phyloP scores from a whole-genome alignment of 2,113 vertebrate genomes.

The Ailuropoda melanoleuca region DNA sequence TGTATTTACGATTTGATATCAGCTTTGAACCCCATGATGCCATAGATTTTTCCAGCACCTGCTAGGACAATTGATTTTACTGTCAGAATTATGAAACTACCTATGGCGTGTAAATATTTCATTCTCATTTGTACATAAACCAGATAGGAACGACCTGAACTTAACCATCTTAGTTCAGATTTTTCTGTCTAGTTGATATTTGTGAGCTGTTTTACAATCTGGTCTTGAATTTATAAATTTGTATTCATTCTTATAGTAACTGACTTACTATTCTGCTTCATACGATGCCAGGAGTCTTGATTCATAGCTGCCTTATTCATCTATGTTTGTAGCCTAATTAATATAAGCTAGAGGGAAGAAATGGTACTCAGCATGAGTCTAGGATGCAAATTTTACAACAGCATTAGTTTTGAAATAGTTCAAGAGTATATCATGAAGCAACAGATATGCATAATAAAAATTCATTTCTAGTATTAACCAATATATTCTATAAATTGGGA shows the following conservation, averaged over 20 bases:
- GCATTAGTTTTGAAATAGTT: background rate
- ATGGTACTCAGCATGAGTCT: background rate
- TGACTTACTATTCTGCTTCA: background rate
- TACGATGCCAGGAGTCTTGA: background rate
- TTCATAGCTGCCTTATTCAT: background rate
- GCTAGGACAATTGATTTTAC: slow-evolving; percentile 18
- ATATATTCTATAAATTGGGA: background rate
- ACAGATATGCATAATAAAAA: background rate
- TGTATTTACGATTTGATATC: background rate
- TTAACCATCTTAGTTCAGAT: background rate
- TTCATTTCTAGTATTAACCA: background rate
- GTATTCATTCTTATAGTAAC: background rate
- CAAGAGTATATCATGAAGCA: background rate
- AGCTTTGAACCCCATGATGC: background rate
- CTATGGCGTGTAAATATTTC: background rate
- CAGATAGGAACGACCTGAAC: background rate
- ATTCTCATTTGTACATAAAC: background rate
- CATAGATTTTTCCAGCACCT: background rate
- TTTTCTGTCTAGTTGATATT: background rate
- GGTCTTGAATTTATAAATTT: background rate
- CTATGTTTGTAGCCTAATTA: background rate
- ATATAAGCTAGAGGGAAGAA: background rate
- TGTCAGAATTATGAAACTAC: background rate
- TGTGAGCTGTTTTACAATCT: background rate
- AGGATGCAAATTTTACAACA: background rate